Evolutionary conservation across 1,140 invertebrate species (phyloP).

Genomic region (Aphidius ervi): DNA sequence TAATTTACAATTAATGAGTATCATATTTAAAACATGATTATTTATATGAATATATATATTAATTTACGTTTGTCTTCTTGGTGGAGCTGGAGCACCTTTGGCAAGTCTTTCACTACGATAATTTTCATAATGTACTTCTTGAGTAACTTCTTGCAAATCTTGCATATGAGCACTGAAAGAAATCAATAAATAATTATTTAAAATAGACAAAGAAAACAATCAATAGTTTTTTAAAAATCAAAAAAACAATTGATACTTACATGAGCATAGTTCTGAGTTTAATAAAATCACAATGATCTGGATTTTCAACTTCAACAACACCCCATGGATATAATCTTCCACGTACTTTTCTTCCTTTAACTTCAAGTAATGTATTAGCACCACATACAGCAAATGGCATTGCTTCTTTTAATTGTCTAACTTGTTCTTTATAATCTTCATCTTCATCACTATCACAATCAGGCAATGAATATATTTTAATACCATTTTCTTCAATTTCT

Average conservation of each 20-base stretch:
- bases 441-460: conserved; percentile 94
- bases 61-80: conserved; percentile 66
- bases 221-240: conserved; percentile 5
- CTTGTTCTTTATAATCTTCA: conserved; percentile 91
- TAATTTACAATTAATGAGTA: conserved; percentile 14
- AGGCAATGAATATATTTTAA: conserved; percentile 93
- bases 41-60: conserved; percentile 12
- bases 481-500: conserved; percentile 77
- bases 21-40: conserved; percentile 12
- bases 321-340: conserved; percentile 98
- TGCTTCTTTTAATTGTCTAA: conserved; percentile 85
- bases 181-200: conserved; percentile 1
- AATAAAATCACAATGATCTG: conserved; percentile 98
- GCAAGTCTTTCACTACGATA: conserved; percentile 84
- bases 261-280: conserved; percentile 97
- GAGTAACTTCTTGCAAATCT: conserved; percentile 92
- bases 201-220: conserved; percentile 8
- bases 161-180: conserved; percentile 86
- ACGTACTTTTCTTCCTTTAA: conserved; percentile 81
- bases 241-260: conserved; percentile 47
- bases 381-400: conserved; percentile 99
- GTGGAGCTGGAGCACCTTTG: conserved; percentile 70
- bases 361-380: conserved; percentile 87
- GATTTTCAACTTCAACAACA: conserved; percentile 98
- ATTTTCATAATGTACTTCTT: conserved; percentile 96